Percentiles rank a stretch among this genome's conserved stretches.
phyloP scores from a whole-genome alignment of 2,888 invertebrate genomes.

The Nomada flava region DNA sequence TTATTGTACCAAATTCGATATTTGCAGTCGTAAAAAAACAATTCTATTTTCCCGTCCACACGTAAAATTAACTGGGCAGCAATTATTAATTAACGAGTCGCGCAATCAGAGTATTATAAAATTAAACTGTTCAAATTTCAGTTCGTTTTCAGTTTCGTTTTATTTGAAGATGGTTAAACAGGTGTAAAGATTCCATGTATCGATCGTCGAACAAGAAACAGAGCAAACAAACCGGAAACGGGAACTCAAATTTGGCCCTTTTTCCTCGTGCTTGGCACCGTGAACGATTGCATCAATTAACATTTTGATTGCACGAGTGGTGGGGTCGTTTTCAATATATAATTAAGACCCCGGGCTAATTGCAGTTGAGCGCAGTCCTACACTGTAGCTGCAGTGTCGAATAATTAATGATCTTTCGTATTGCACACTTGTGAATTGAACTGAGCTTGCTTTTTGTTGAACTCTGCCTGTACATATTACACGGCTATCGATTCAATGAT shows the following conservation, averaged over 20 bases:
- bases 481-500: too few species aligned
- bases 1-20: not conserved
- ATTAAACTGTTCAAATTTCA: not conserved
- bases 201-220: not conserved
- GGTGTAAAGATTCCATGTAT: not conserved
- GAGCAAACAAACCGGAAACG: conserved; percentile 13
- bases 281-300: conserved; percentile 44
- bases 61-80: not conserved
- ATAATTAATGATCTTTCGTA: conserved; percentile 40
- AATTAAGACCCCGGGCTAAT: conserved; percentile 42
- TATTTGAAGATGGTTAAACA: not conserved
- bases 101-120: not conserved
- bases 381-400: conserved; percentile 25
- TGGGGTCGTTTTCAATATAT: conserved; percentile 41
- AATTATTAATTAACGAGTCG: not conserved
- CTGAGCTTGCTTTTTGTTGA: not conserved
- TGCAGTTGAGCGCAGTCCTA: conserved; percentile 18
- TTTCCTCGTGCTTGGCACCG: not conserved
- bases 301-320: conserved; percentile 32
- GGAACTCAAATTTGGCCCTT: conserved; percentile 8
- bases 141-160: not conserved
- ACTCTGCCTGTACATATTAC: too few species aligned
- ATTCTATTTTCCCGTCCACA: not conserved
- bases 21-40: not conserved
- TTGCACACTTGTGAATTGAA: conserved; percentile 2